Base-by-base conservation (phyloP, 2,888 invertebrate genomes). In the Zhuqinia jingwanae region DNA sequence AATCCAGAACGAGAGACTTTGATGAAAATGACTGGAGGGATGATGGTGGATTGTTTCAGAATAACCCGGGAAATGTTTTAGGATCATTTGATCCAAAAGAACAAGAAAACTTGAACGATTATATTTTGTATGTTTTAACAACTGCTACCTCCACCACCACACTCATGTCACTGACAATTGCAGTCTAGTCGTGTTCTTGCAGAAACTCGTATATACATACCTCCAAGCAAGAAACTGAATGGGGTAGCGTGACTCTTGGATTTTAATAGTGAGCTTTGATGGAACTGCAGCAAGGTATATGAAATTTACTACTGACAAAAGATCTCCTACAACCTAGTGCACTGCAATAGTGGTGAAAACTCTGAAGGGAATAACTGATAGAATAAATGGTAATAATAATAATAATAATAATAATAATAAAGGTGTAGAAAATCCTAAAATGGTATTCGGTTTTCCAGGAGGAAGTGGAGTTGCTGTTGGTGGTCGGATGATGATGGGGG, bases 21-120 rank as follows among this genome's bases (percentile, higher is more conserved):
- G 79, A 60, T 47, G 75, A 70, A 79, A 73, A 85, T 70, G 70
- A 75, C 84, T 84, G 15, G 84, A 70, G 84, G 79, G 79, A 63
- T 85, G 85, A 79, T 85, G 85, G 73, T n/a, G n/a, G n/a, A n/a
- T n/a, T n/a, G n/a, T 85, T 85, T 75, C 56, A 53, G 85, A 60
- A n/a, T n/a, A n/a, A 60, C n/a, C n/a, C 20, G 56, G 47, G 50
- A 80, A 75, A 79, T 50, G 78, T 77, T 77, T 36, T 56, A 27
- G 84, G 47, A 30, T 65, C 47, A 70, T 70, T 56, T 63, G 76
- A 76, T 76, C 76, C 60, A 8, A 70, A 53, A 63, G 77, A 77
- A 85, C 77, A 70, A 70, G 70, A 45, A 85, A 85, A 70, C 68
- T 85, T 85, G 68, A 85, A 15, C 77, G 68, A 78, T 78, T 84